These are phyloP conservation scores for Rynchops niger DNA, from an alignment of 2,113 vertebrate genomes.

Conservation along the genomic window DNA sequence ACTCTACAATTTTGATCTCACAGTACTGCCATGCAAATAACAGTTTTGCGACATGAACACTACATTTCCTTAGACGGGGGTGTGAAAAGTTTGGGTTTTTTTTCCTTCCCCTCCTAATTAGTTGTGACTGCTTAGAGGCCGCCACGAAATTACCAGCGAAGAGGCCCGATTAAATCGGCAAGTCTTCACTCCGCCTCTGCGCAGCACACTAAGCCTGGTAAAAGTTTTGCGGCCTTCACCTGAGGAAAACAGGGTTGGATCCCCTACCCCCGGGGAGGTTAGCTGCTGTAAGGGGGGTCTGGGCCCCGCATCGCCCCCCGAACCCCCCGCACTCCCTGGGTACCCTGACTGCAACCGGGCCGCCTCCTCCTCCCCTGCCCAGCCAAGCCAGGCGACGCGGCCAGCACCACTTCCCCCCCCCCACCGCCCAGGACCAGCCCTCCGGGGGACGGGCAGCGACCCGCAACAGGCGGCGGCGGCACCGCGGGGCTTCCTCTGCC, in stretches of 20 bases:
- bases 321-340: not conserved
- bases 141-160: not conserved
- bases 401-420: not conserved
- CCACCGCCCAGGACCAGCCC: not conserved
- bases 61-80: accelerated
- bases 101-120: not conserved
- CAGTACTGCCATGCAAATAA: not conserved
- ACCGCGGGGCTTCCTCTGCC: not conserved
- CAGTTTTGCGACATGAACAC: not conserved
- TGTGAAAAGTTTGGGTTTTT: not conserved
- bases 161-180: not conserved
- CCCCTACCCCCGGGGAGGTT: accelerated
- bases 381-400: not conserved
- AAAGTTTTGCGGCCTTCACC: not conserved
- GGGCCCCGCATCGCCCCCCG: not conserved
- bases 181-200: not conserved
- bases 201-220: not conserved
- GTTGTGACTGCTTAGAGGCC: accelerated
- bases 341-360: not conserved
- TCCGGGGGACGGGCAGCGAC: too few relatives aligned
- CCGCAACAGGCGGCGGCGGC: too few relatives aligned
- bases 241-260: not conserved
- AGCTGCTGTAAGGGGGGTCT: accelerated
- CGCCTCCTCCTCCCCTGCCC: not conserved
- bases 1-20: not conserved